phyloP scores from a whole-genome alignment of 2,797 vertebrate genomes.

The Poecilia wingei region DNA sequence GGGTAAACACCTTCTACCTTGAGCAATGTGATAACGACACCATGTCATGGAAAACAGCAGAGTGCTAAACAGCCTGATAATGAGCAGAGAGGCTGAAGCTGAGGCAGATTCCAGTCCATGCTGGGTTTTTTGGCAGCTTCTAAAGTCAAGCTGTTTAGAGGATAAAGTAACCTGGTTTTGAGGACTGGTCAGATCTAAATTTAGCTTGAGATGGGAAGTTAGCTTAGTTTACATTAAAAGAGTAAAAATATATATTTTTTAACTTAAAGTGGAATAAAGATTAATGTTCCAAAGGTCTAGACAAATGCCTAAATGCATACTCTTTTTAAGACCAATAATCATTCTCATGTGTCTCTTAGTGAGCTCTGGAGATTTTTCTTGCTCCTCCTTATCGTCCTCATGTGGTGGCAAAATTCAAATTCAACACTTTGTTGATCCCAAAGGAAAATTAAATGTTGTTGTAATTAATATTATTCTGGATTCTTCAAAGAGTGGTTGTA shows the following conservation, averaged over 20 bases:
- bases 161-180: conserved; percentile 23
- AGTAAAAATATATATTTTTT: conserved; percentile 11
- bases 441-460: not conserved
- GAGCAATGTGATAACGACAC: conserved; percentile 47
- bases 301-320: not conserved
- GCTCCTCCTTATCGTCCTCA: not conserved
- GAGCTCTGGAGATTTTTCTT: not conserved
- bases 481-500: not conserved
- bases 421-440: not conserved
- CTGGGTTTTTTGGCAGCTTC: conserved; percentile 38
- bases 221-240: conserved; percentile 19
- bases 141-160: conserved; percentile 47
- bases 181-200: conserved; percentile 30
- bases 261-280: not conserved
- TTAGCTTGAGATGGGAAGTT: conserved; percentile 29
- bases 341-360: not conserved
- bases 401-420: not conserved
- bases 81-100: conserved; percentile 38
- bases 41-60: conserved; percentile 47
- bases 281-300: no score
- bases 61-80: conserved; percentile 44
- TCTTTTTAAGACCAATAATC: not conserved
- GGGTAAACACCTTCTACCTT: conserved; percentile 63
- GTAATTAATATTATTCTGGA: not conserved
- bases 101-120: conserved; percentile 44